These are phyloP conservation scores for Styela clava DNA, from an alignment of 23 tunicate genomes.

Conservation along the genomic window DNA sequence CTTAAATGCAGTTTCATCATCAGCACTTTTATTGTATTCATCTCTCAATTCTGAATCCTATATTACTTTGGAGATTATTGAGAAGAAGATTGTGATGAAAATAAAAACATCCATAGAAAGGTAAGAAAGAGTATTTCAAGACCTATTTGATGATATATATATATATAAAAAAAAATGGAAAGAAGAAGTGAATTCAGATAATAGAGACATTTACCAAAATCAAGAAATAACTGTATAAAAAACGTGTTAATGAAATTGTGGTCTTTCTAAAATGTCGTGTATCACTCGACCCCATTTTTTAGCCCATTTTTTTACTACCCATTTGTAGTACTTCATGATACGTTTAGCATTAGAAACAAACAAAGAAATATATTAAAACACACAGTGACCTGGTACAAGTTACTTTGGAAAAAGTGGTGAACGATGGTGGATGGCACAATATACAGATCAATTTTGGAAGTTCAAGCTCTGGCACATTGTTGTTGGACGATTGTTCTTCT, in stretches of 20 bases:
- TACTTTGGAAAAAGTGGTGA: constrained; percentile 1
- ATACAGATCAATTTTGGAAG: not conserved
- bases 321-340: not conserved
- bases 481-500: constrained; percentile 15
- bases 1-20: constrained; percentile 45
- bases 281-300: not conserved
- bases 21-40: constrained; percentile 58
- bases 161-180: too few relatives aligned
- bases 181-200: too few relatives aligned
- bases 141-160: too few relatives aligned
- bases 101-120: not conserved
- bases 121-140: not conserved
- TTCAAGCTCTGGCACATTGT: not conserved
- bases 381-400: not conserved
- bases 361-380: too few relatives aligned
- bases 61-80: constrained; percentile 54
- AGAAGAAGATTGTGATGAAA: constrained; percentile 39
- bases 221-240: too few relatives aligned
- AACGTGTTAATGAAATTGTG: too few relatives aligned
- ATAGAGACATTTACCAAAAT: too few relatives aligned
- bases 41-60: constrained; percentile 7
- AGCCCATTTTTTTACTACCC: not conserved
- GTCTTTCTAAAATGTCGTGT: too few relatives aligned
- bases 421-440: constrained; percentile 28
- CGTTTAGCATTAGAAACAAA: too few relatives aligned